Percentiles rank a stretch among this genome's conserved stretches.
Conservation (phyloP, 2,797 vertebrate genomes). For the Chiloscyllium punctatum region DNA sequence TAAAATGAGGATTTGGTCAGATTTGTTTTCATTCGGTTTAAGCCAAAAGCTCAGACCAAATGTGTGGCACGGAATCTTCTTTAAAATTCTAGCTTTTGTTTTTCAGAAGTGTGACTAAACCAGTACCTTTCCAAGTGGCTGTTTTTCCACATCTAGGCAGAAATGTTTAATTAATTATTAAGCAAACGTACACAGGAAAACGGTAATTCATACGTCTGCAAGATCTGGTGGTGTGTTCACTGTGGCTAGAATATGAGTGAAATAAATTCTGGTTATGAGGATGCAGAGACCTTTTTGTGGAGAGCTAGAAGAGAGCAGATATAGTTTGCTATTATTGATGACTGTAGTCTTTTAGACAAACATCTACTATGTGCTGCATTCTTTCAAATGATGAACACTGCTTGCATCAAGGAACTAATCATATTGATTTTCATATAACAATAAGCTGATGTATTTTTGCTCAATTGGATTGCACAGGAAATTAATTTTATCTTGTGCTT, state of each 20-base stretch:
- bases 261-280: not conserved
- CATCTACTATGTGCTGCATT: not conserved
- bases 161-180: not conserved
- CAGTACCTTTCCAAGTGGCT: not conserved
- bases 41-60: not conserved
- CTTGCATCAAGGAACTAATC: constrained; percentile 3
- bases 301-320: not conserved
- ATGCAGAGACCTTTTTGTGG: not conserved
- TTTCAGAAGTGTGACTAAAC: not conserved
- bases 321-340: not conserved
- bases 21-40: not conserved
- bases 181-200: not conserved
- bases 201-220: not conserved
- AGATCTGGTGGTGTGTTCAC: not conserved
- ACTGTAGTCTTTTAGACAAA: constrained; percentile 1
- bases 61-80: not conserved
- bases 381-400: not conserved
- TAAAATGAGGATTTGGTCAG: not conserved
- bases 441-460: not conserved
- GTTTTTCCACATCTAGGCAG: not conserved
- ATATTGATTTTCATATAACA: constrained; percentile 10
- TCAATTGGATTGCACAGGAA: not conserved
- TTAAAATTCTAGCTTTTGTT: not conserved
- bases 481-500: not conserved
- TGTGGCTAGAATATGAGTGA: not conserved